Conservation (phyloP, 2,888 invertebrate species). For the Cosmia pyralina region DNA sequence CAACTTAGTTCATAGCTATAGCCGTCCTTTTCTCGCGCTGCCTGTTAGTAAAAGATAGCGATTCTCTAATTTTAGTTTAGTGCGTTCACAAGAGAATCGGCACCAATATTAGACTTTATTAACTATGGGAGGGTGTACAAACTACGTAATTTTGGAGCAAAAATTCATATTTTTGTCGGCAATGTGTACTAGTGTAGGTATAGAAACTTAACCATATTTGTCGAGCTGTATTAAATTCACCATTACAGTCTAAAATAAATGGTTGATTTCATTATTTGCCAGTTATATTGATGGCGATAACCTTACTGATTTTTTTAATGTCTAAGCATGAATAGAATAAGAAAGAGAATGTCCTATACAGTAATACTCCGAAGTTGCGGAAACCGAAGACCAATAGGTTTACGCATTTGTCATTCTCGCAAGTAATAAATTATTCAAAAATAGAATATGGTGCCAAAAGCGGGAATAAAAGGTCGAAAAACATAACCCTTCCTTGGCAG, state of each 20-base stretch:
- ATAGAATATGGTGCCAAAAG: conserved; percentile 43
- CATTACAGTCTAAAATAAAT: conserved; percentile 37
- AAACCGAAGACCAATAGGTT: conserved; percentile 26
- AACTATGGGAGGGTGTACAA: conserved; percentile 55
- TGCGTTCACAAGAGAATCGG: too few species aligned
- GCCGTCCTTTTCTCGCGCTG: too few species aligned
- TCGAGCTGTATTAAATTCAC: conserved; percentile 28
- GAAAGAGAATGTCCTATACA: conserved; percentile 57
- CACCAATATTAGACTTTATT: conserved; percentile 9
- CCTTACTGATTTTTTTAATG: conserved; percentile 47
- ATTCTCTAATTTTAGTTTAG: too few species aligned
- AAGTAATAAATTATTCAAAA: conserved; percentile 33
- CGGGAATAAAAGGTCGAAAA: conserved; percentile 38
- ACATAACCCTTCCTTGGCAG: too few species aligned
- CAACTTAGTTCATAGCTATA: too few species aligned
- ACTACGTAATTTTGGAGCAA: conserved; percentile 55
- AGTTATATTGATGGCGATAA: conserved; percentile 40
- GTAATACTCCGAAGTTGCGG: conserved; percentile 39
- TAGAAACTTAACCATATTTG: conserved; percentile 32
- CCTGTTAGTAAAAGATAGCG: too few species aligned
- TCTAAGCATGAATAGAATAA: conserved; percentile 42
- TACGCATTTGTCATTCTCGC: conserved; percentile 27
- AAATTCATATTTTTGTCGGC: conserved; percentile 36
- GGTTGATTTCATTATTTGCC: conserved; percentile 38
- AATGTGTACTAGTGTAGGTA: conserved; percentile 31